Evolutionary conservation across 1,140 invertebrate genomes (phyloP).

Genomic region (Delia radicum): DNA sequence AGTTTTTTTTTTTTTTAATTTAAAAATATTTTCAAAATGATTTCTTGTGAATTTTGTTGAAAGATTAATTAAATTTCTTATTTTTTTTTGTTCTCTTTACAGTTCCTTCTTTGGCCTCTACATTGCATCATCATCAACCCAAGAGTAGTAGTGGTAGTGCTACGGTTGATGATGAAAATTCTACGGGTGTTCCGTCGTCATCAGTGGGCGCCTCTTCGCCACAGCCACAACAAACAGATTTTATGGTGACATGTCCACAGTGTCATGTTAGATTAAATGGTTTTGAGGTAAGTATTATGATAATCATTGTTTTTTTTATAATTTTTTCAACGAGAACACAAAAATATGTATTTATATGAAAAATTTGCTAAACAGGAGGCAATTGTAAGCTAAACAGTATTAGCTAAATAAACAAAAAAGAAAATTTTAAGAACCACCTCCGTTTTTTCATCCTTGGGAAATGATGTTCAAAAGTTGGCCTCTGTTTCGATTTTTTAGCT

Average conservation of each 20-base stretch:
- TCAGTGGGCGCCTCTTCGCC: slow-evolving; percentile 36
- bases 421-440: not conserved
- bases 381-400: no score
- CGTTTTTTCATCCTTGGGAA: not conserved
- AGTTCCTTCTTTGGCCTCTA: slow-evolving; percentile 54
- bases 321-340: no score
- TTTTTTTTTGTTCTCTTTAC: slow-evolving; percentile 21
- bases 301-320: not conserved
- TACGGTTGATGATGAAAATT: slow-evolving; percentile 27
- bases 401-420: no score
- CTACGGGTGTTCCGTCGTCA: slow-evolving; percentile 32
- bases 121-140: slow-evolving; percentile 46
- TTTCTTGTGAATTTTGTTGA: not conserved
- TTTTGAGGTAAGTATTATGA: slow-evolving; percentile 51
- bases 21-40: not conserved
- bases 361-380: no score
- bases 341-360: no score
- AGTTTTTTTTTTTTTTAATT: no score
- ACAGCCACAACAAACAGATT: slow-evolving; percentile 47
- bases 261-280: slow-evolving; percentile 63
- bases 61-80: not conserved
- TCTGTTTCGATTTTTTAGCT: no score
- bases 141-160: slow-evolving; percentile 34
- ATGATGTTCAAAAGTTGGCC: no score
- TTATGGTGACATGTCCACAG: slow-evolving; percentile 64